Evolutionary conservation across 1,140 invertebrate genomes (phyloP).

Genomic region (Ditylenchus dipsaci): DNA sequence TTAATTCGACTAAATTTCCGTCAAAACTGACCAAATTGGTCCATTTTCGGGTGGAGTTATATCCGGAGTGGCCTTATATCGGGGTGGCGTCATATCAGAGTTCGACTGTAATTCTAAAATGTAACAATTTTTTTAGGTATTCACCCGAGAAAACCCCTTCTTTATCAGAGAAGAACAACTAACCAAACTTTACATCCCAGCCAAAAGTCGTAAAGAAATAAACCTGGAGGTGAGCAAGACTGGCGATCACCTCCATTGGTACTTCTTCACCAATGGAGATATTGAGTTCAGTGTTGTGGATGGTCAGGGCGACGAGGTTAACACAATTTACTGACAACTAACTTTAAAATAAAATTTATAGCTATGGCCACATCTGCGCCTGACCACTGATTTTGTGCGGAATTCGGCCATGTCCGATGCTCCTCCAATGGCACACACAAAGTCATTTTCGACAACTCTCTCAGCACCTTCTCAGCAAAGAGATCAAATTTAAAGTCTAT

Average conservation of each 20-base stretch:
- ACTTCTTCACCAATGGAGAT: constrained; percentile 31
- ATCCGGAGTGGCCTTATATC: no score
- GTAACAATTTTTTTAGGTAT: no score
- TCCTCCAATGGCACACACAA: constrained; percentile 18
- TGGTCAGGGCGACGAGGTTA: constrained; percentile 16
- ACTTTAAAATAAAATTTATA: constrained; percentile 18
- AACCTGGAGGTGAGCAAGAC: constrained; percentile 17
- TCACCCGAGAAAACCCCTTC: constrained; percentile 27
- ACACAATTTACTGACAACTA: not conserved
- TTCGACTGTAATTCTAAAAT: no score
- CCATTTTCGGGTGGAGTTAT: no score
- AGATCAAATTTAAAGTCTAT: constrained; percentile 26
- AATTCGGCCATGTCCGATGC: constrained; percentile 21
- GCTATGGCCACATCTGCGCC: constrained; percentile 27
- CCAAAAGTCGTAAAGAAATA: constrained; percentile 19
- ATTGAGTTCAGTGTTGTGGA: constrained; percentile 25
- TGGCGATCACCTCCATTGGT: constrained; percentile 30
- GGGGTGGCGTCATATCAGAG: no score
- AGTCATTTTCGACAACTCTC: constrained; percentile 36
- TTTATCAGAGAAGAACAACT: constrained; percentile 26
- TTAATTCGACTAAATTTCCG: no score
- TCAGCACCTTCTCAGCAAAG: constrained; percentile 34
- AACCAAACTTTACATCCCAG: constrained; percentile 31
- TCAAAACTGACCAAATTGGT: no score
- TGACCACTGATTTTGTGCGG: constrained; percentile 36